Base-by-base conservation (phyloP, 1,140 invertebrate species). In the Halesus radiatus region DNA sequence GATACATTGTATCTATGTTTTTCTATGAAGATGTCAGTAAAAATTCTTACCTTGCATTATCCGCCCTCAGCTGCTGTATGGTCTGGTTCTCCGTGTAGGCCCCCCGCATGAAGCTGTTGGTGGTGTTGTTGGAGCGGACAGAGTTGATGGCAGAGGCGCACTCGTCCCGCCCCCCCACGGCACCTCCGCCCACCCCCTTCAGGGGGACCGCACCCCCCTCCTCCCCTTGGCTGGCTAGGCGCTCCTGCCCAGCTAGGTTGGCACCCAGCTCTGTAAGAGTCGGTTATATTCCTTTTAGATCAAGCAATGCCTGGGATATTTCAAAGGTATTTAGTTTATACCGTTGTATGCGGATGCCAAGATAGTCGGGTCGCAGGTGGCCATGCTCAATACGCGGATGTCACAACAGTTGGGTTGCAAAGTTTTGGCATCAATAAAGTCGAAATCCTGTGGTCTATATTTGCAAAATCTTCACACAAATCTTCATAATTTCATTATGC, bases 191-290 rank as follows among this genome's bases (percentile, higher is more conserved):
- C 75, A 83, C 85, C 73, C 37, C 37, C 37, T 45, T 45, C 37
- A 45, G 37, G 10, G 50, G 80, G 82, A 79, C 86, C 85, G 85
- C 87, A 23, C 86, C 85, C 70, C 85, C 86, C 66, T 85, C 85
- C 62, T 86, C 87, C 3, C 83, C 82, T 13, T 62, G 23, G 76
- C 22, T 80, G 16, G 81, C 85, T 22, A 85, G 74, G 78, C 80
- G 80, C 15, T 94, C 94, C 84, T 94, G 92, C 0, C 94, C 94
- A 26, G 94, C 92, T 66, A 96, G 87, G 88, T 96, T 95, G 16
- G 94, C 95, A 26, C 95, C 95, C 6, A 96, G 86, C 87, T 96
- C 95, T 96, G 84, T 3, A 85, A 84, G 26, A 3, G 0, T 54
- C 58, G 54, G 22, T 18, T 18, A 56, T 56, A 18, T 56, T 56